Percentiles rank a stretch among this genome's conserved stretches.
Evolutionary conservation across 2,113 vertebrate species (phyloP).

Genomic region (human (Homo sapiens)): DNA sequence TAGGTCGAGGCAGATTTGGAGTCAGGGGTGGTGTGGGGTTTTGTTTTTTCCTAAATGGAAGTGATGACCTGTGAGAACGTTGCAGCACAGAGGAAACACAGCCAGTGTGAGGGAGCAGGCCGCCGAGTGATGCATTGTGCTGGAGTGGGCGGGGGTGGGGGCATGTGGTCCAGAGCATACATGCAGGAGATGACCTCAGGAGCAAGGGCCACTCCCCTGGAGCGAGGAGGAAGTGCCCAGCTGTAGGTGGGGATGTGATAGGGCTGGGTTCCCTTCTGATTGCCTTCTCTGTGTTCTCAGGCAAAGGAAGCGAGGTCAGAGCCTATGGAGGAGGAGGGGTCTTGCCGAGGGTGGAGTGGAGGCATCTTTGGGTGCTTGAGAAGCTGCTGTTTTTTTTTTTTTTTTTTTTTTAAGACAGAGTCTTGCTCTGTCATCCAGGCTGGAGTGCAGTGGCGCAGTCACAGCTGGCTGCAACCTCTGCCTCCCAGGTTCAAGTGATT

Average conservation of each 20-base stretch:
- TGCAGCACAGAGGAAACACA: not conserved
- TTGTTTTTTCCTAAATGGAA: not conserved
- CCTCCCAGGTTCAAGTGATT: too few relatives aligned
- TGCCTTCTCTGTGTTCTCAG: not conserved
- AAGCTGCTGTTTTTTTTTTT: not conserved
- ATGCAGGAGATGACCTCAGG: too few relatives aligned
- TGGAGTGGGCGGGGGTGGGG: too few relatives aligned
- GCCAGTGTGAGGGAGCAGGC: not conserved
- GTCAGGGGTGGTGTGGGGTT: not conserved
- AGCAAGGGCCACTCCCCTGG: not conserved
- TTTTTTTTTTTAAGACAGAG: too few relatives aligned
- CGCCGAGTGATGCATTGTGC: rapidly evolving
- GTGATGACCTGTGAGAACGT: not conserved
- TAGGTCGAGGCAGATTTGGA: not conserved
- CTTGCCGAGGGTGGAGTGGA: not conserved
- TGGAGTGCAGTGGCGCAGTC: too few relatives aligned
- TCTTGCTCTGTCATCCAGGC: too few relatives aligned
- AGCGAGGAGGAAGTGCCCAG: not conserved
- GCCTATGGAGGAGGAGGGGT: not conserved
- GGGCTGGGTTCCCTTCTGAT: not conserved
- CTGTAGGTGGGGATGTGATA: not conserved
- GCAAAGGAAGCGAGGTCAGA: not conserved
- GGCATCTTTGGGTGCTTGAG: not conserved
- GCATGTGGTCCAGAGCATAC: rapidly evolving
- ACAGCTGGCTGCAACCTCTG: too few relatives aligned